Evolutionary conservation across 2,888 invertebrate species (phyloP).

Genomic region (Morinoia aosen): DNA sequence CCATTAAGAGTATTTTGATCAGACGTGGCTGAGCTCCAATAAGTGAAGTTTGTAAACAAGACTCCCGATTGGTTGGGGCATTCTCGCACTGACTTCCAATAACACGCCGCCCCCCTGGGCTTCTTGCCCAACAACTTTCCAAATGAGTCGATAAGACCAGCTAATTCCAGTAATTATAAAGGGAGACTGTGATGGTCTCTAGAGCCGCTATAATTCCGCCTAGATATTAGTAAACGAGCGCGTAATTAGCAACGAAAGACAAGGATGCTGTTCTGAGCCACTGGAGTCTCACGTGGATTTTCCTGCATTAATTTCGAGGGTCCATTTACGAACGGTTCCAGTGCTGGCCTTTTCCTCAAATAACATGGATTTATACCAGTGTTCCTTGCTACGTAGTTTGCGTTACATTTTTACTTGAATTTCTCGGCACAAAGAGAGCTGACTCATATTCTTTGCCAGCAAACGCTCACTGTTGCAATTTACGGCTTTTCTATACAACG

Average conservation of each 20-base stretch:
- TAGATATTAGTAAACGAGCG: slow-evolving; percentile 2
- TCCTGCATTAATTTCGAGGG: neutral
- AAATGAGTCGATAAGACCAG: slow-evolving; percentile 3
- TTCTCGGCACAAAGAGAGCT: neutral
- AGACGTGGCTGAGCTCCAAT: slow-evolving; percentile 25
- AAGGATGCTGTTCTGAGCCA: neutral
- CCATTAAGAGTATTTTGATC: slow-evolving; percentile 40
- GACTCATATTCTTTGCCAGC: neutral
- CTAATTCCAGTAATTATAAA: slow-evolving; percentile 10
- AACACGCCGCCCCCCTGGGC: neutral
- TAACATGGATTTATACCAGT: neutral
- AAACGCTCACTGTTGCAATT: neutral
- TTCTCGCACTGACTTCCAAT: slow-evolving; percentile 28
- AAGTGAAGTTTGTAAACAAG: slow-evolving; percentile 40
- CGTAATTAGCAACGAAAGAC: neutral
- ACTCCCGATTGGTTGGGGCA: slow-evolving; percentile 15
- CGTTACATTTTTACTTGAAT: neutral
- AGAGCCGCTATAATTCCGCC: neutral
- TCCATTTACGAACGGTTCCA: neutral
- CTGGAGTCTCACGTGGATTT: neutral
- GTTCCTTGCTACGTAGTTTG: neutral
- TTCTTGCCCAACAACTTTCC: slow-evolving; percentile 17
- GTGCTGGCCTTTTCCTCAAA: neutral
- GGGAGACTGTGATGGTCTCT: slow-evolving; percentile 12
- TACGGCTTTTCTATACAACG: neutral